Conservation (phyloP, 2,797 vertebrate genomes). For the Leptoclinus maculatus region DNA sequence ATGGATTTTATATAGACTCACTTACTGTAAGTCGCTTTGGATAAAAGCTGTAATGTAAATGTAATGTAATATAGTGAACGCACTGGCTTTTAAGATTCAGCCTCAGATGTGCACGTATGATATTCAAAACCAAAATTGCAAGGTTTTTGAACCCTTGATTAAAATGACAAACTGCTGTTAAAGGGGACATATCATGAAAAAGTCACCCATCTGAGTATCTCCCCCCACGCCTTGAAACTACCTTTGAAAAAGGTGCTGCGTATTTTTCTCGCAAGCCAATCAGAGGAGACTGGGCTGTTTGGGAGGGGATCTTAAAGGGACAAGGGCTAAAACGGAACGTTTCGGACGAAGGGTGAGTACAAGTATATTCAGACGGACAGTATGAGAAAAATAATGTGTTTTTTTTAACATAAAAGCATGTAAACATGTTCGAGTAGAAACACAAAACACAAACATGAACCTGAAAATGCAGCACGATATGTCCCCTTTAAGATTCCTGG, state of each 20-base stretch:
- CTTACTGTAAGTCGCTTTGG: too few species aligned
- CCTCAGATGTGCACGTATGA: not conserved
- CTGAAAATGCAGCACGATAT: not conserved
- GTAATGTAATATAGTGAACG: too few species aligned
- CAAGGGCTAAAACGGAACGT: not conserved
- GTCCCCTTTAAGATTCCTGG: not conserved
- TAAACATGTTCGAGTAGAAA: not conserved
- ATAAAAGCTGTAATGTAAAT: too few species aligned
- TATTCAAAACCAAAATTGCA: not conserved
- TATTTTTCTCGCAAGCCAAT: too few species aligned
- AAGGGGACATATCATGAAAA: not conserved
- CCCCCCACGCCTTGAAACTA: too few species aligned
- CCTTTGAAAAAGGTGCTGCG: too few species aligned
- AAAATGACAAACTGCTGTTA: not conserved
- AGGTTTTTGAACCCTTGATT: not conserved
- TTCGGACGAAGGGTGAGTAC: not conserved
- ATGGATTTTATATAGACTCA: conserved; percentile 1
- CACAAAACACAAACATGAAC: not conserved
- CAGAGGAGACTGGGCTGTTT: too few species aligned
- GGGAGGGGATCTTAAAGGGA: too few species aligned
- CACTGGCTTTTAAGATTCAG: not conserved
- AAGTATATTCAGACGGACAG: not conserved
- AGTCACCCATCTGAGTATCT: not conserved
- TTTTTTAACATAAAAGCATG: not conserved
- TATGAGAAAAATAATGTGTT: not conserved